Conservation (phyloP, 1,140 invertebrate species). For the Pseudachorutes palmiensis region DNA sequence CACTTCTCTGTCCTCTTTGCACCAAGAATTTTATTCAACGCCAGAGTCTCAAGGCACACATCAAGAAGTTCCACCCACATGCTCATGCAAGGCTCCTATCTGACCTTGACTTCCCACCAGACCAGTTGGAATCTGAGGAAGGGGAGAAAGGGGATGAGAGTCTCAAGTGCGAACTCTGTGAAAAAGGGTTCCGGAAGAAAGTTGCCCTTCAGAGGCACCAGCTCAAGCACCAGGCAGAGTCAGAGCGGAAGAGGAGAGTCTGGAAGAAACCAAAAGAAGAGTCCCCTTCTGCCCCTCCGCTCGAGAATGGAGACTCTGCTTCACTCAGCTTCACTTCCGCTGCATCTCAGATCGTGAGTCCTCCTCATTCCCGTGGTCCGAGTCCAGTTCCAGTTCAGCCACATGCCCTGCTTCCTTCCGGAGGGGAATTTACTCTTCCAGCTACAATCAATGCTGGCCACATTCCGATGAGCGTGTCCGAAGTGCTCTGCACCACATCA, state of each 20-base stretch:
- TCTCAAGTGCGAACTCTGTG: neutral
- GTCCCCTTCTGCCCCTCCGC: too few relatives aligned
- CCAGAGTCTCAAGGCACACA: constrained; percentile 30
- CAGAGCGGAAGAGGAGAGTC: too few relatives aligned
- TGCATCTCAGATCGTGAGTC: neutral
- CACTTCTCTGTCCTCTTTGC: constrained; percentile 27
- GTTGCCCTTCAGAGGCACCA: neutral
- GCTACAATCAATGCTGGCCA: neutral
- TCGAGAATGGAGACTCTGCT: neutral
- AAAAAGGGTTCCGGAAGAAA: neutral
- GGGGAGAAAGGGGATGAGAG: neutral
- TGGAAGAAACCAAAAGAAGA: too few relatives aligned
- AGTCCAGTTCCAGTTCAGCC: neutral
- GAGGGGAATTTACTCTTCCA: neutral
- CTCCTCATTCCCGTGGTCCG: neutral
- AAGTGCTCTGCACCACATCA: neutral
- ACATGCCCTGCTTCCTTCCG: neutral
- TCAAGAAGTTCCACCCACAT: constrained; percentile 28
- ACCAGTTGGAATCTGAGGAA: neutral
- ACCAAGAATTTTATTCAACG: constrained; percentile 34
- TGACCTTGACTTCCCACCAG: neutral
- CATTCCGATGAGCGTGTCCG: neutral
- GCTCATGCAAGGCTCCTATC: neutral
- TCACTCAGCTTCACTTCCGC: neutral
- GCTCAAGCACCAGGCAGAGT: neutral